Percentiles rank a stretch among this genome's conserved stretches.
Conservation (phyloP, 2,797 vertebrate genomes). For the Babyrousa celebensis region DNA sequence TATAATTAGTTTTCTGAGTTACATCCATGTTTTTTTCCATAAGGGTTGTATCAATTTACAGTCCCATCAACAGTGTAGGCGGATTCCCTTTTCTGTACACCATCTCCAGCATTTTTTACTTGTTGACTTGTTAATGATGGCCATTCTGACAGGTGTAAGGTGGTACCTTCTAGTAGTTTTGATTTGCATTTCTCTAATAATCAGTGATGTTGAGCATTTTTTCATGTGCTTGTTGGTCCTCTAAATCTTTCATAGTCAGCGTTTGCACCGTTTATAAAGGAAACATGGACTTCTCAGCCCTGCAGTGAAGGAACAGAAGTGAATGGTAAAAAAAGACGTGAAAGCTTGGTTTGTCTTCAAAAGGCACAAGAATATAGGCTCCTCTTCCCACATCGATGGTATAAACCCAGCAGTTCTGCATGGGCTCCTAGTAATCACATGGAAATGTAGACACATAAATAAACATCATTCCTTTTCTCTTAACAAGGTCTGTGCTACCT, state of each 20-base stretch:
- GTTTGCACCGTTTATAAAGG: constrained; percentile 23
- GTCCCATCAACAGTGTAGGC: too few relatives aligned
- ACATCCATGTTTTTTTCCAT: too few relatives aligned
- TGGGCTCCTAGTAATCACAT: constrained; percentile 67
- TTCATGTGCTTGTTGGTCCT: too few relatives aligned
- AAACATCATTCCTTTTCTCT: constrained; percentile 72
- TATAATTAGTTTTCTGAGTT: too few relatives aligned
- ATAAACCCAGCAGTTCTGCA: constrained; percentile 45
- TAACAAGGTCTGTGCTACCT: constrained; percentile 77
- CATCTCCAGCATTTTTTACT: too few relatives aligned
- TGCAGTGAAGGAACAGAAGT: neutral
- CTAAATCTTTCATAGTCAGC: neutral
- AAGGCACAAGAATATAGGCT: neutral
- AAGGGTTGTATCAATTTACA: too few relatives aligned
- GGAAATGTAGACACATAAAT: constrained; percentile 81
- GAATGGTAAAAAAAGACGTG: neutral
- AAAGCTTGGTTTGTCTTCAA: constrained; percentile 27
- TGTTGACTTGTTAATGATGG: too few relatives aligned
- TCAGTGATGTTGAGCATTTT: too few relatives aligned
- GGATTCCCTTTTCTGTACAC: too few relatives aligned
- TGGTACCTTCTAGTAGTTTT: too few relatives aligned
- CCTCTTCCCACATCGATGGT: neutral
- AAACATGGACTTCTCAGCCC: neutral
- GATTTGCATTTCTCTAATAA: too few relatives aligned
- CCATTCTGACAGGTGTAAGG: too few relatives aligned